Percentiles rank a stretch among this genome's conserved stretches.
Conservation (phyloP, 2,797 vertebrate species). For the Cottoperca gobio region DNA sequence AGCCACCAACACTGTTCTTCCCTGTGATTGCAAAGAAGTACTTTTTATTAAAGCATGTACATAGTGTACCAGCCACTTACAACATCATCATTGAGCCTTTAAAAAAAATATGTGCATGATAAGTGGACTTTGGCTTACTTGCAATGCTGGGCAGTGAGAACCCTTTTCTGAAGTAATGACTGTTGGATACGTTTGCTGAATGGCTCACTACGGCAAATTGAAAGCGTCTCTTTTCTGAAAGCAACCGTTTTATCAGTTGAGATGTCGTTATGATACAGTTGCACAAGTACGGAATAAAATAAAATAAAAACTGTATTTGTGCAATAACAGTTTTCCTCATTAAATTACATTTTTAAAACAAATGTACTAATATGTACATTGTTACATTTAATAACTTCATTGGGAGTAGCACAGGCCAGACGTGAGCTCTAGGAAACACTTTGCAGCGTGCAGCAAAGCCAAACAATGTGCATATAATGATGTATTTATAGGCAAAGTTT, state of each 20-base stretch:
- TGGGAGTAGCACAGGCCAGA: neutral
- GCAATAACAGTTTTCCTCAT: neutral
- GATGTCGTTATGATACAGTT: neutral
- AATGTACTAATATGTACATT: neutral
- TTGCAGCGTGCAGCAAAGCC: neutral
- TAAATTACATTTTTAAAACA: neutral
- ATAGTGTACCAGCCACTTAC: neutral
- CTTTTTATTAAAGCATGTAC: conserved; percentile 3
- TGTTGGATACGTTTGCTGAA: neutral
- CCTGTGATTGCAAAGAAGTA: neutral
- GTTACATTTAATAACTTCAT: conserved; percentile 16
- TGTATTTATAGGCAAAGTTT: neutral
- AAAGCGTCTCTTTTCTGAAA: conserved; percentile 5
- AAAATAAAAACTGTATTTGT: neutral
- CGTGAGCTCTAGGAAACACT: neutral
- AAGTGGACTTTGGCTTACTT: neutral
- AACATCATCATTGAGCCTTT: conserved; percentile 8
- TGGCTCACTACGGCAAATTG: neutral
- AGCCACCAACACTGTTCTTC: conserved; percentile 2
- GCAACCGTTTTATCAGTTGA: neutral
- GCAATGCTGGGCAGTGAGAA: neutral
- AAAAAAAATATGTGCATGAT: neutral
- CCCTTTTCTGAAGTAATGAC: neutral
- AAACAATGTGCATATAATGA: neutral
- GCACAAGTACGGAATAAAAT: neutral